Conservation (phyloP, 2,113 vertebrate genomes). For the Nibea albiflora region DNA sequence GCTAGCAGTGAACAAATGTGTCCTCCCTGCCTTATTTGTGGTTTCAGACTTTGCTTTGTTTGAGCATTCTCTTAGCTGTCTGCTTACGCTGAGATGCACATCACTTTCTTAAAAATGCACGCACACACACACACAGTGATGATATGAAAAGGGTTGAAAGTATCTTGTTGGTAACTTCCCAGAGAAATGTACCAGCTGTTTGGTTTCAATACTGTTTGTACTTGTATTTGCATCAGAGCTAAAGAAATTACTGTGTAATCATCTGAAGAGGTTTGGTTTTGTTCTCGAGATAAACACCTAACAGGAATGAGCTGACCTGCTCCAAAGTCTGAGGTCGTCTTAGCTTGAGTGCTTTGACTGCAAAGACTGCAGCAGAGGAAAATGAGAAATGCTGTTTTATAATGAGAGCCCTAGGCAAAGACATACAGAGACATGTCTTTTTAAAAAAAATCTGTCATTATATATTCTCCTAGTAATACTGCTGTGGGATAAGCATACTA, state of each 20-base stretch:
- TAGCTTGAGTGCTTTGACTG: conserved; percentile 52
- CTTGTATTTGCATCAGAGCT: conserved; percentile 6
- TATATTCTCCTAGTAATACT: conserved; percentile 80
- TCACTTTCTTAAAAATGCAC: neutral
- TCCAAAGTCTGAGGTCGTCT: conserved; percentile 35
- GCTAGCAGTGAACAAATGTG: neutral
- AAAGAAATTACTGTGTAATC: neutral
- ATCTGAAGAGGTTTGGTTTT: conserved; percentile 12
- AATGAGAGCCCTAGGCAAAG: conserved; percentile 79
- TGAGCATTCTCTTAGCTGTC: neutral
- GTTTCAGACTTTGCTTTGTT: neutral
- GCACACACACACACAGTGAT: neutral
- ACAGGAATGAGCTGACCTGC: conserved; percentile 46
- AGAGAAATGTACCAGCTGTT: neutral
- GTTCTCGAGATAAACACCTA: conserved; percentile 16
- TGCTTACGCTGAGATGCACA: neutral
- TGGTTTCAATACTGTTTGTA: neutral
- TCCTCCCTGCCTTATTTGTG: neutral
- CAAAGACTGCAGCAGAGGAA: conserved; percentile 73
- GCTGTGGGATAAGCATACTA: conserved; percentile 73
- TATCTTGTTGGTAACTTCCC: neutral
- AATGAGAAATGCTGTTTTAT: conserved; percentile 80
- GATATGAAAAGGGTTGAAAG: neutral
- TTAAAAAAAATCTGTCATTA: conserved; percentile 77
- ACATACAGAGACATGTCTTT: conserved; percentile 78